phyloP scores from a whole-genome alignment of 2,797 vertebrate species.

The Pygocentrus nattereri region DNA sequence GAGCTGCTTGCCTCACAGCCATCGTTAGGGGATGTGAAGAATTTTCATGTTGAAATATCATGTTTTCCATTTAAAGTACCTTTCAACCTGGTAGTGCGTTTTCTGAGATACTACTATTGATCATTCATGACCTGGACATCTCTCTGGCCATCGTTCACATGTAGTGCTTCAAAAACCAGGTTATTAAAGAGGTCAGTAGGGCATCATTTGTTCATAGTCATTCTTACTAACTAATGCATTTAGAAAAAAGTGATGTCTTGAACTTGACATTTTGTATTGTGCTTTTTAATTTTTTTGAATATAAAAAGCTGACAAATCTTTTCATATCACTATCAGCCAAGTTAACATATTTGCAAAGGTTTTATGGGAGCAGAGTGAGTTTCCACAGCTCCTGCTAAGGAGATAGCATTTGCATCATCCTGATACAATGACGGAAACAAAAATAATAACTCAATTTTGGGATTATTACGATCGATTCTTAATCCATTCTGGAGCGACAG shows the following conservation, averaged over 20 bases:
- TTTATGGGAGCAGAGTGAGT: not conserved
- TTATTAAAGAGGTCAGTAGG: constrained; percentile 10
- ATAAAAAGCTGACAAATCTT: not conserved
- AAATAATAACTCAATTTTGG: constrained; percentile 73
- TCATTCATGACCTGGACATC: not conserved
- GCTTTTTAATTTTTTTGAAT: not conserved
- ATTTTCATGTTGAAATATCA: not conserved
- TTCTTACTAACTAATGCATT: constrained; percentile 4
- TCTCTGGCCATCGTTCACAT: not conserved
- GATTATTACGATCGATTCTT: constrained; percentile 78
- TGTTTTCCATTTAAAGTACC: not conserved
- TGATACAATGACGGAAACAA: constrained; percentile 58
- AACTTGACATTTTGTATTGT: not conserved
- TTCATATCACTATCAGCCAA: not conserved
- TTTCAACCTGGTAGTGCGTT: not conserved
- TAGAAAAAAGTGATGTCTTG: too few relatives aligned
- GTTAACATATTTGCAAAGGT: not conserved
- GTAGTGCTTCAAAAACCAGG: not conserved
- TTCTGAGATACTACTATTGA: constrained; percentile 2
- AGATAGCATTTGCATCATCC: constrained; percentile 43
- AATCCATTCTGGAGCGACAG: constrained; percentile 72
- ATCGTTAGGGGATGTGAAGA: not conserved
- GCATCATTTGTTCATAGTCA: constrained; percentile 17
- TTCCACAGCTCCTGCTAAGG: not conserved
- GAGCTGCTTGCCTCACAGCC: not conserved